These are phyloP conservation scores for Beris morrisii DNA, from an alignment of 2,888 invertebrate species.

Conservation along the genomic window DNA sequence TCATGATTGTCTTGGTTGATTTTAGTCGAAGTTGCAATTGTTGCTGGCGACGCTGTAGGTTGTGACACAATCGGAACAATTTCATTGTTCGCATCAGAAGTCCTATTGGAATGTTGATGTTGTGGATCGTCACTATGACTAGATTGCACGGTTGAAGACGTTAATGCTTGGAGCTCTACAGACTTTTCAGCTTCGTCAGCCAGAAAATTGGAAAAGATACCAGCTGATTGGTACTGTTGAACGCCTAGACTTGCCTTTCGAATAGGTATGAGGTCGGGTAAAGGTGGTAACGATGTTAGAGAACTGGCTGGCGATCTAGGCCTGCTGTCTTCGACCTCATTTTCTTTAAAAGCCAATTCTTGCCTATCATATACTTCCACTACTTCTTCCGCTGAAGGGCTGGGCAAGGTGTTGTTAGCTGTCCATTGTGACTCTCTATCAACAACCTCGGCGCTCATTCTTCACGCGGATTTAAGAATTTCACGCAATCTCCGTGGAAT, in stretches of 20 bases:
- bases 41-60: background rate
- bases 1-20: conserved; percentile 19
- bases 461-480: background rate
- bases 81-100: background rate
- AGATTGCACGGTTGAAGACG: background rate
- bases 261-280: conserved; percentile 42
- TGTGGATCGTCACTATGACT: background rate
- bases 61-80: no score
- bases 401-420: conserved; percentile 9
- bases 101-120: background rate
- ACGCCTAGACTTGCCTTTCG: conserved; percentile 32
- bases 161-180: background rate
- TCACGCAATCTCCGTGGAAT: background rate
- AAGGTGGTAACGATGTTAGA: conserved; percentile 40
- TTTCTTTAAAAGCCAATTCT: background rate
- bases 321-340: background rate
- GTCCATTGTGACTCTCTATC: conserved; percentile 16
- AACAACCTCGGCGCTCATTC: conserved; percentile 20
- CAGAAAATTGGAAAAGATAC: background rate
- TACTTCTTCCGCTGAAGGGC: background rate
- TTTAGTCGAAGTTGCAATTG: background rate
- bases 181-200: background rate
- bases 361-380: background rate
- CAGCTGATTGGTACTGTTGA: background rate
- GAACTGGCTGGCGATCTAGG: conserved; percentile 32